Evolutionary conservation across 2,888 invertebrate genomes (phyloP).

Genomic region (Napeogenes inachia): DNA sequence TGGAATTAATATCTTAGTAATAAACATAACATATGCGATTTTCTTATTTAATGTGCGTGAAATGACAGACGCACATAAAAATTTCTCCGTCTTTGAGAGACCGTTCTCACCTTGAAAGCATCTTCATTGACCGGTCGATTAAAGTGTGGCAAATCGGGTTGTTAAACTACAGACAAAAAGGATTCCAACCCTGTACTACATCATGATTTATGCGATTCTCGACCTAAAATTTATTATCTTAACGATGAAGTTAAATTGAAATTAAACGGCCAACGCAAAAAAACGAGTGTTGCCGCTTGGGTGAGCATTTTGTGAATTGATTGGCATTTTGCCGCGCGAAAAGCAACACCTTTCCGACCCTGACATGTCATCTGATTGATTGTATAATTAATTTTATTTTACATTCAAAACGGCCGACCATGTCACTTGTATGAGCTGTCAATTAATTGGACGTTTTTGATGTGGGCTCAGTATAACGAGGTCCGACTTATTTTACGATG

Average conservation of each 20-base stretch:
- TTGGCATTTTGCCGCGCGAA: conserved; percentile 72
- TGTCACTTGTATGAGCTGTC: conserved; percentile 66
- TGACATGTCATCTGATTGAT: conserved; percentile 72
- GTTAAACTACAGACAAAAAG: conserved; percentile 50
- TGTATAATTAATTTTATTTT: conserved; percentile 75
- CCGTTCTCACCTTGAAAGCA: conserved; percentile 60
- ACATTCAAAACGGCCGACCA: conserved; percentile 63
- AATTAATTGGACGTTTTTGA: conserved; percentile 73
- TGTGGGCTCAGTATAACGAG: conserved; percentile 65
- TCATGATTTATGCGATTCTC: neutral
- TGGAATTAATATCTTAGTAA: conserved; percentile 16
- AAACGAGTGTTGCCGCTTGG: conserved; percentile 45
- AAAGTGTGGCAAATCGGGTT: conserved; percentile 68
- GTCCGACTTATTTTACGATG: conserved; percentile 46
- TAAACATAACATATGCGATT: conserved; percentile 46
- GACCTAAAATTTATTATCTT: conserved; percentile 34
- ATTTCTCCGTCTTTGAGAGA: conserved; percentile 61
- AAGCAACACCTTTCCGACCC: conserved; percentile 71
- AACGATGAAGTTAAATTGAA: conserved; percentile 37
- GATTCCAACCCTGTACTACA: neutral
- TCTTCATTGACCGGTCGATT: conserved; percentile 65
- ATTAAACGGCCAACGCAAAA: conserved; percentile 32
- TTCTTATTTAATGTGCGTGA: conserved; percentile 70
- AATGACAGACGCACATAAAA: conserved; percentile 70
- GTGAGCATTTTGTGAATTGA: conserved; percentile 67